Base-by-base conservation (phyloP, 2,888 invertebrate species). In the Crossocerus cetratus region DNA sequence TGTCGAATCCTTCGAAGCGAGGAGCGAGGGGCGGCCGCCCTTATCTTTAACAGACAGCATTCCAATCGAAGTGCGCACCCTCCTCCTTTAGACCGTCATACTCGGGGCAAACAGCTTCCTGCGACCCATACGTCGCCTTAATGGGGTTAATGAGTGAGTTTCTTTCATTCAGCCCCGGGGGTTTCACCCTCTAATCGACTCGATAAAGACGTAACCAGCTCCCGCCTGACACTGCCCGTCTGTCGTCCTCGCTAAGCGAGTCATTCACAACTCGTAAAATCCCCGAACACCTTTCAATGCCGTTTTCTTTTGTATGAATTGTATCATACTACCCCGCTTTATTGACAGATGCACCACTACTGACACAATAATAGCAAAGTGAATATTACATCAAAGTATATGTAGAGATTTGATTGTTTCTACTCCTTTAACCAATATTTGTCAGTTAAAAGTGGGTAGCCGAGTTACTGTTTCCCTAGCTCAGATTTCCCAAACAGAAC, bases 1-100 rank as follows among this genome's bases (percentile, higher is more conserved):
- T 84, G 85, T 77, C 64, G 76, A 76, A 84, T 80, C 76, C 79
- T 81, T 81, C 73, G 76, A 69, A 68, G 65, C 65, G 73, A 77
- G 76, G 71, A 68, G 65, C 65, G 73, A 77, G 76, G 80, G 80
- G 81, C 78, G 74, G 81, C 77, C 78, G 84, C 86, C 84, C 86
- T 88, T 88, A 88, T 88, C 87, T 87, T 84, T 81, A 83, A 82
- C 82, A 78, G 82, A 77, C 86, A 87, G 86, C 82, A 83, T 86
- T 86, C 84, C 86, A 83, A 87, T 87, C 79, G 83, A 82, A 83
- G 72, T 76, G 74, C 60, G 60, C 72, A 58, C 77, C 70, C 74
- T 75, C 69, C 74, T 75, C 69, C 67, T 72, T 76, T 57, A 58
- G 63, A 42, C 66, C 32, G 65, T 71, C 65, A 76, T 75, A 80